A percentile compares a stretch with the other conserved stretches of the same genome.
phyloP scores from a whole-genome alignment of 2,888 invertebrate genomes.

The Tipula vernalis region DNA sequence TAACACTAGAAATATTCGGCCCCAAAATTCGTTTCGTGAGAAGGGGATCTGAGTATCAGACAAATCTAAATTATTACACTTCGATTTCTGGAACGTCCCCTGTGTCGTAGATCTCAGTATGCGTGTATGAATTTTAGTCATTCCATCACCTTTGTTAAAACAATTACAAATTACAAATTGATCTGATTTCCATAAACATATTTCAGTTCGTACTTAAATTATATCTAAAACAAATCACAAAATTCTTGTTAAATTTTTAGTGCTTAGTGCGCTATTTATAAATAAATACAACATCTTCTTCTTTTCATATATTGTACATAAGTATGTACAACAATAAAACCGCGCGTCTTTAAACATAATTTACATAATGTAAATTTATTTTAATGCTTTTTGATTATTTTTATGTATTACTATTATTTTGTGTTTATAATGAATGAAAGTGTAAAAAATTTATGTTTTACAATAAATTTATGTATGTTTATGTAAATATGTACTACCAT shows the following conservation, averaged over 20 bases:
- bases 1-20: too few relatives aligned
- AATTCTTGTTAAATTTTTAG: background rate
- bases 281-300: background rate
- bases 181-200: background rate
- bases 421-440: background rate
- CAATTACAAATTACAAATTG: background rate
- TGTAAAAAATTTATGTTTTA: conserved; percentile 1
- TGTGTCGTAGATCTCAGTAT: too few relatives aligned
- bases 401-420: background rate
- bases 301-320: background rate
- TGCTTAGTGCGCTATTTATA: background rate
- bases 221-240: background rate
- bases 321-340: background rate
- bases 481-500: background rate
- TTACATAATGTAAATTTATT: background rate
- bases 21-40: too few relatives aligned
- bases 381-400: background rate
- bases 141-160: background rate
- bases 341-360: background rate
- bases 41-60: too few relatives aligned
- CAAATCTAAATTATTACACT: too few relatives aligned
- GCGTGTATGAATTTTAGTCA: too few relatives aligned
- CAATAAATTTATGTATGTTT: background rate
- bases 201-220: background rate
- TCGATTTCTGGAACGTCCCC: too few relatives aligned